Evolutionary conservation across 1,140 invertebrate species (phyloP).

Genomic region (Papilio polytes): DNA sequence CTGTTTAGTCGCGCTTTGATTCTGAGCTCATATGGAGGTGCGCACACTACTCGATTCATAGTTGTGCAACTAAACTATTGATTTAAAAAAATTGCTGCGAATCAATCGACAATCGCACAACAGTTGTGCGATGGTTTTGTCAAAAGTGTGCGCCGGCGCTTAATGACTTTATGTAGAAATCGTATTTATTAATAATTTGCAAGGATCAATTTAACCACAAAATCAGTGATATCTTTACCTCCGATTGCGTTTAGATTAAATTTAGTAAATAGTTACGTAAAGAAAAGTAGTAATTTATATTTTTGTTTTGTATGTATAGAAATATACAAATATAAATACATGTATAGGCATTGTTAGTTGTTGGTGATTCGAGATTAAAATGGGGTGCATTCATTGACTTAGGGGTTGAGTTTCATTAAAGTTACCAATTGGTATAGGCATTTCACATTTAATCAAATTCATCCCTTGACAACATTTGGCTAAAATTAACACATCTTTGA

Average conservation of each 20-base stretch:
- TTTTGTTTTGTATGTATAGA: neutral
- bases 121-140: too few species aligned
- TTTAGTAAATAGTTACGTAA: neutral
- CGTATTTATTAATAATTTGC: neutral
- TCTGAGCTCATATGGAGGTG: too few species aligned
- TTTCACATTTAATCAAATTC: constrained; percentile 68
- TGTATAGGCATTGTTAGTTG: neutral
- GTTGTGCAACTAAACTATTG: too few species aligned
- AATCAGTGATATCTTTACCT: neutral
- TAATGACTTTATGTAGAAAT: neutral
- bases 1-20: too few species aligned
- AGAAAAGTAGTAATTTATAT: neutral
- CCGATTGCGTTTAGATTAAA: neutral
- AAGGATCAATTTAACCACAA: neutral
- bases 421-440: constrained; percentile 72
- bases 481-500: constrained; percentile 17
- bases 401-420: constrained; percentile 76
- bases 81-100: too few species aligned
- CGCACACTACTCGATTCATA: too few species aligned
- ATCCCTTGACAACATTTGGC: constrained; percentile 65
- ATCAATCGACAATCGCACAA: too few species aligned
- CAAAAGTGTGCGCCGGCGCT: too few species aligned
- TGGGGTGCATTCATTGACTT: constrained; percentile 58
- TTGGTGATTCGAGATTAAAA: constrained; percentile 28
- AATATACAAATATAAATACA: neutral